Conservation (phyloP, 2,797 vertebrate genomes). For the Vespertilio murinus region DNA sequence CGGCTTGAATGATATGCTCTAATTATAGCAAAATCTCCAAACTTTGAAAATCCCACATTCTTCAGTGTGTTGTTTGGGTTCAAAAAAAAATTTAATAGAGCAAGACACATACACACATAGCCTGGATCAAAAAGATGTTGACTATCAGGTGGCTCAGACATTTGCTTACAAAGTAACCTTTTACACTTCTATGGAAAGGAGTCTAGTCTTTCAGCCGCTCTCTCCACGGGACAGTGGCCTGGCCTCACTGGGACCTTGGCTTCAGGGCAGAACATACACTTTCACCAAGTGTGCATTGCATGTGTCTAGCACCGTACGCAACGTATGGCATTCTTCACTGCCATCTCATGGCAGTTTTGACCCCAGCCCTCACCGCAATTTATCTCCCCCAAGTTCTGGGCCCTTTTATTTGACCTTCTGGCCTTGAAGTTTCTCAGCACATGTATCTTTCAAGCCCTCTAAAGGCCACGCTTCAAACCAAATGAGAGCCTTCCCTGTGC, state of each 20-base stretch:
- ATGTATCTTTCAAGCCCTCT: not conserved
- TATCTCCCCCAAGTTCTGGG: not conserved
- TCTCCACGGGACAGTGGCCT: not conserved
- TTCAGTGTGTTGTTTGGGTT: not conserved
- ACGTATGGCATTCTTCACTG: not conserved
- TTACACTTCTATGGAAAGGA: not conserved
- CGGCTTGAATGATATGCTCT: conserved; percentile 2
- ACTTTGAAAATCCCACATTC: not conserved
- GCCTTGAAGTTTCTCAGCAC: not conserved
- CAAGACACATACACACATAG: not conserved
- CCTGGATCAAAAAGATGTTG: not conserved
- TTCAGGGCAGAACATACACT: not conserved
- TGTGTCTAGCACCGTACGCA: not conserved
- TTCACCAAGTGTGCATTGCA: accelerated
- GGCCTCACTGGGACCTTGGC: not conserved
- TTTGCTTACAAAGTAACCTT: not conserved
- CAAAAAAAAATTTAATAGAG: not conserved
- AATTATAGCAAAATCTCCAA: conserved; percentile 5
- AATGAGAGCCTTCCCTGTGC: conserved; percentile 14
- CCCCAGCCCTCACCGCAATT: not conserved
- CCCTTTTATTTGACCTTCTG: not conserved
- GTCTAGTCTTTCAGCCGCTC: not conserved
- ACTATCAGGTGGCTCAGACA: not conserved
- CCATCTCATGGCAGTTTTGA: not conserved
- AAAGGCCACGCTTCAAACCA: conserved; percentile 41